These are phyloP conservation scores for Myotis yumanensis DNA, from an alignment of 2,113 vertebrate genomes.

Conservation along the genomic window DNA sequence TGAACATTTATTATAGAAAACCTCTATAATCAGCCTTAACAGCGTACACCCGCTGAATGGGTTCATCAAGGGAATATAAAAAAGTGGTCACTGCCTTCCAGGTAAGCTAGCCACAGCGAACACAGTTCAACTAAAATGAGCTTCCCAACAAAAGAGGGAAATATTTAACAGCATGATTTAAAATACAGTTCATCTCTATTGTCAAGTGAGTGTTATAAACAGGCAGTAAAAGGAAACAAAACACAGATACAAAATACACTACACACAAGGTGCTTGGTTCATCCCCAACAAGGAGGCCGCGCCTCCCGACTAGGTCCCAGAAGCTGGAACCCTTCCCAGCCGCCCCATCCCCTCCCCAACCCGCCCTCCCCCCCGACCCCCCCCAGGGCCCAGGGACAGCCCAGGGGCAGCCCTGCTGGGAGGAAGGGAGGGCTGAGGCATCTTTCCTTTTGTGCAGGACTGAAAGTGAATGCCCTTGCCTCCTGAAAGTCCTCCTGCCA, in stretches of 20 bases:
- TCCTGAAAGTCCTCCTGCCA: constrained; percentile 63
- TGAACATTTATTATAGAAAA: constrained; percentile 92
- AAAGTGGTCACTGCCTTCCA: constrained; percentile 88
- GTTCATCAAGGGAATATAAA: constrained; percentile 89
- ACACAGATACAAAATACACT: constrained; percentile 80
- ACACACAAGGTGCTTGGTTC: constrained; percentile 82
- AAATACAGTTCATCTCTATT: constrained; percentile 82
- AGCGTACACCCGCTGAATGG: constrained; percentile 85
- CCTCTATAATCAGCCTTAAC: constrained; percentile 86
- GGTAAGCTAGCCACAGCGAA: constrained; percentile 84
- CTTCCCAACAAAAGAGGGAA: constrained; percentile 88
- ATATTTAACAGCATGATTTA: constrained; percentile 82
- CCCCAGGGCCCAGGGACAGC: not conserved
- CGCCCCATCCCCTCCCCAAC: not conserved
- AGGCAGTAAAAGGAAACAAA: constrained; percentile 81
- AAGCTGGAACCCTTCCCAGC: not conserved
- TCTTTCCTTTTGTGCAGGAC: constrained; percentile 66
- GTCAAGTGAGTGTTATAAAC: constrained; percentile 84
- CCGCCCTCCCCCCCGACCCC: too few relatives aligned
- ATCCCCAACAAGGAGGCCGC: too few relatives aligned
- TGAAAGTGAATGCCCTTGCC: constrained; percentile 63
- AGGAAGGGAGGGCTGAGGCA: constrained; percentile 29
- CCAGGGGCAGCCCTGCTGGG: not conserved
- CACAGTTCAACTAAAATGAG: constrained; percentile 81
- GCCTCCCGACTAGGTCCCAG: too few relatives aligned